Evolutionary conservation across 2,797 vertebrate species (phyloP), one percentile per base, ranked within the genome.

Genomic region (Acropternis orthonyx): DNA sequence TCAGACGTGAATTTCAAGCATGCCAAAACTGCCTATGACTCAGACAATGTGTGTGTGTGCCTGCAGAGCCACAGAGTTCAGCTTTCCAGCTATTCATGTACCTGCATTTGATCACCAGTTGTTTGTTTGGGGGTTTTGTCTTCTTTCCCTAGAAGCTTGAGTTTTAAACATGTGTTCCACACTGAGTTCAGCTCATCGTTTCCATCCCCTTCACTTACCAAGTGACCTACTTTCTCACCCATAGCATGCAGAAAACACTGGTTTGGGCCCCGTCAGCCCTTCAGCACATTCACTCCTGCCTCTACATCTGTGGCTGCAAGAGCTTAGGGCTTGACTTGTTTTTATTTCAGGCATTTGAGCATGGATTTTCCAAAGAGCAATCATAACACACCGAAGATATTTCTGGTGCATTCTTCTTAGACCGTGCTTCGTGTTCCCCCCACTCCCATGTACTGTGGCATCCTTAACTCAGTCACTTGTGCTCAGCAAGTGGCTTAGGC

Each of bases 61-160:
- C 52, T 76, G 71, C 87, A 89, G 68, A 90, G 30, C 37, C 56
- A 39, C 56, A 51, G 68, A 63, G 65, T 61, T 74, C 74, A 92
- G 77, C 48, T 89, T 67, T 21, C 75, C 67, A 87, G 72, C 84
- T 87, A 20, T n/a, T 71, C 80, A 66, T 2, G 1, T 86, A 94
- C 80, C 88, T 93, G 90, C 62, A 92, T 85, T 87, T 76, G 83
- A 95, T 87, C 71, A 92, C 43, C 3, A 3, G 39, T 81, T 78
- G 30, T 67, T 90, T 89, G 82, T 81, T 92, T 91, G 89, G 54
- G 15, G 2, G 39, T 88, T 85, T 92, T 44, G 30, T 63, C 84
- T 87, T 73, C 49, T 83, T 74, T 65, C 55, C 49, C 56, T 85
- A 54, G 32, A 79, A 79, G 62, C 54, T 7, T 0, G 3, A 85